Evolutionary conservation across 2,797 vertebrate species (phyloP).

Genomic region (Prionace glauca): DNA sequence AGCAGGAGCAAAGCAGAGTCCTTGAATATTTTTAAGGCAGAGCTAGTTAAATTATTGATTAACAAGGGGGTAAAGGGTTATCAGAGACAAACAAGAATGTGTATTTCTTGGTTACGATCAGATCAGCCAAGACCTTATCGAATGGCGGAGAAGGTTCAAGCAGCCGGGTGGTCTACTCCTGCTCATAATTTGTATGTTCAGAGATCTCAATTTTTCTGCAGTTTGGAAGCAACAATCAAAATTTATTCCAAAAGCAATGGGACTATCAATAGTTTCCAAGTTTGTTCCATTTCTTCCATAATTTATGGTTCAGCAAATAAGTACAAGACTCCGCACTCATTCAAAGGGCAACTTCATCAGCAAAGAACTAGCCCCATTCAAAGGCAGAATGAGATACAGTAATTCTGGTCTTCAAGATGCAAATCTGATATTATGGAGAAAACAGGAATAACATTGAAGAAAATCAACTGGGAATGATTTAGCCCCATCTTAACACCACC

Average conservation of each 20-base stretch:
- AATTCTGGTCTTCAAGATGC: not conserved
- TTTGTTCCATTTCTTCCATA: not conserved
- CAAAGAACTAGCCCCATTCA: not conserved
- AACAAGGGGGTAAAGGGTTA: no score
- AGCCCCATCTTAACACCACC: not conserved
- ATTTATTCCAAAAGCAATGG: not conserved
- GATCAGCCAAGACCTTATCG: no score
- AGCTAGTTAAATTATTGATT: no score
- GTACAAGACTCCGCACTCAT: not conserved
- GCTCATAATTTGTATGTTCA: no score
- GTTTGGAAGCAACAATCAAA: not conserved
- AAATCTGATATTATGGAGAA: not conserved
- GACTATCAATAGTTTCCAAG: not conserved
- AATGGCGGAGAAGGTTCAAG: no score
- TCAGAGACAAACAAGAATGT: no score
- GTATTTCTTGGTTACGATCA: no score
- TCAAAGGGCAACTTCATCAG: constrained; percentile 1
- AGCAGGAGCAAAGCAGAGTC: no score
- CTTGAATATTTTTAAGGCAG: no score
- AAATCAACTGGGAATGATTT: not conserved
- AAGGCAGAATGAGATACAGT: not conserved
- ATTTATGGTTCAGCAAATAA: not conserved
- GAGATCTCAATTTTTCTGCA: not conserved
- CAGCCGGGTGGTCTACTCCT: no score
- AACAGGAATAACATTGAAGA: not conserved